Percentiles rank a stretch among this genome's conserved stretches.
phyloP scores from a whole-genome alignment of 2,888 invertebrate genomes.

The Lochmaea crataegi region DNA sequence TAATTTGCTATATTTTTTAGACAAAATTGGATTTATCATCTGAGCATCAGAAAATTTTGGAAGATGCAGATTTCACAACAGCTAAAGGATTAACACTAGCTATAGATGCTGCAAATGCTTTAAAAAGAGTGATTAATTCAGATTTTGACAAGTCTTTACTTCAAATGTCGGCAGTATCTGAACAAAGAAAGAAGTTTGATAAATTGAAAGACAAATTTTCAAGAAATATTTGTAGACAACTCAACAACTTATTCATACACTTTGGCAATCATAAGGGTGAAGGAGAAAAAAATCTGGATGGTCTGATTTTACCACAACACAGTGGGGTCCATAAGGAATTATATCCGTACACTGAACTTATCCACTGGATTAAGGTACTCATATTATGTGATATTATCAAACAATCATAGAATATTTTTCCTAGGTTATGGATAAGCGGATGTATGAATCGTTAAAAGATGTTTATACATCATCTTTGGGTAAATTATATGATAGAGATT shows the following conservation, averaged over 20 bases:
- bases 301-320: slow-evolving; percentile 78
- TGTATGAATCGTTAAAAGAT: slow-evolving; percentile 83
- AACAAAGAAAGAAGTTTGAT: slow-evolving; percentile 82
- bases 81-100: slow-evolving; percentile 72
- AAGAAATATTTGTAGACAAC: slow-evolving; percentile 85
- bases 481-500: slow-evolving; percentile 89
- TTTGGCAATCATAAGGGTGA: slow-evolving; percentile 82
- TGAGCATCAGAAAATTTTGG: slow-evolving; percentile 74
- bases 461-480: slow-evolving; percentile 86
- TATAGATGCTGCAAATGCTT: slow-evolving; percentile 77
- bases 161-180: slow-evolving; percentile 78
- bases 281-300: slow-evolving; percentile 66
- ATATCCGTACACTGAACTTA: slow-evolving; percentile 86
- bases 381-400: background rate
- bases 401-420: slow-evolving; percentile 27
- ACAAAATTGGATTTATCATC: slow-evolving; percentile 77
- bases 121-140: slow-evolving; percentile 80
- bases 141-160: slow-evolving; percentile 74
- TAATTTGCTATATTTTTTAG: slow-evolving; percentile 59
- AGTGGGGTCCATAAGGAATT: slow-evolving; percentile 87
- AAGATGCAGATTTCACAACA: slow-evolving; percentile 79
- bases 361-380: slow-evolving; percentile 86
- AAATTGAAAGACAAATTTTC: slow-evolving; percentile 84
- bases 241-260: slow-evolving; percentile 95
- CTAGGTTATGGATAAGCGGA: slow-evolving; percentile 80